phyloP scores from a whole-genome alignment of 2,888 invertebrate genomes.

The Dryobota labecula region DNA sequence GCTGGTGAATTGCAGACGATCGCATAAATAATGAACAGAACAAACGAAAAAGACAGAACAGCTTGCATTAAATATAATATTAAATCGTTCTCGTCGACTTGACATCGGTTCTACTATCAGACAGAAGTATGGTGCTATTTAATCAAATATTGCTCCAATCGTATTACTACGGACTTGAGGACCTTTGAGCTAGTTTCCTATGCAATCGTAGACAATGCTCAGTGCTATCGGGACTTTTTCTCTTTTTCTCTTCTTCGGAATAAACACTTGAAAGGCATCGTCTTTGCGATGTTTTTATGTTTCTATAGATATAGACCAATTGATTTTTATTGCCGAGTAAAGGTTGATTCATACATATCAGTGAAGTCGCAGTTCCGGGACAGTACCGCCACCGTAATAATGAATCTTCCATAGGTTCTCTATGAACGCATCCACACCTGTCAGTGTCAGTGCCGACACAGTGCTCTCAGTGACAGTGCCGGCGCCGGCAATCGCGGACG shows the following conservation, averaged over 20 bases:
- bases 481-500: too few relatives aligned
- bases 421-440: too few relatives aligned
- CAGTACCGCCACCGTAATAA: too few relatives aligned
- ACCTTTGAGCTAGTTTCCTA: not conserved
- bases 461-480: too few relatives aligned
- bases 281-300: not conserved
- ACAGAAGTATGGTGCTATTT: constrained; percentile 3
- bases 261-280: not conserved
- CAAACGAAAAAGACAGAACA: not conserved
- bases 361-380: too few relatives aligned
- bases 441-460: too few relatives aligned
- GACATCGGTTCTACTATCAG: not conserved
- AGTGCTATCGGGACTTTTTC: not conserved
- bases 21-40: not conserved
- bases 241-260: too few relatives aligned
- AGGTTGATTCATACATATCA: too few relatives aligned
- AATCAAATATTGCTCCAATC: constrained; percentile 4
- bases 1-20: not conserved
- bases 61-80: constrained; percentile 4
- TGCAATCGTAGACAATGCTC: constrained; percentile 2
- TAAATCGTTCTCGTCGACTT: not conserved
- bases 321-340: not conserved
- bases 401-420: too few relatives aligned
- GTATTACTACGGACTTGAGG: not conserved
- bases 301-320: not conserved